A percentile compares a stretch with the other conserved stretches of the same genome.
phyloP scores from a whole-genome alignment of 2,888 invertebrate species.

The Galerucella nymphaeae region DNA sequence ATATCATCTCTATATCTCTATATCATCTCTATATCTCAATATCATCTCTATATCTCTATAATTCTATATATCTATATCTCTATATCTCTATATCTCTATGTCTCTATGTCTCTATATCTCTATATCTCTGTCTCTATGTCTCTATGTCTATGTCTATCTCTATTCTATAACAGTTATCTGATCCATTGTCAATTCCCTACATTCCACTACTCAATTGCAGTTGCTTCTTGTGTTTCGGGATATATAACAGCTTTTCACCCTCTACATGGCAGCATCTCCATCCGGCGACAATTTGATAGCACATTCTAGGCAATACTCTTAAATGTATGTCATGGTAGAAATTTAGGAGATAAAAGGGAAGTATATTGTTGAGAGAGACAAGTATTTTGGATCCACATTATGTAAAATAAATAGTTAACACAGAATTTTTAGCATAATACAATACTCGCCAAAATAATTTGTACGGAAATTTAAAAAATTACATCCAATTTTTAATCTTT shows the following conservation, averaged over 20 bases:
- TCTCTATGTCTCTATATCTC: no score
- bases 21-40: no score
- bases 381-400: background rate
- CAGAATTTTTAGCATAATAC: no score
- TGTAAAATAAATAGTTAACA: background rate
- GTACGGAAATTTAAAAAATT: no score
- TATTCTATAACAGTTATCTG: slow-evolving; percentile 12
- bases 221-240: slow-evolving; percentile 24
- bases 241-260: slow-evolving; percentile 31
- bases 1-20: no score
- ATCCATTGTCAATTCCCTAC: slow-evolving; percentile 26
- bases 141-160: background rate
- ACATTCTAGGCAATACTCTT: slow-evolving; percentile 17
- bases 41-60: no score
- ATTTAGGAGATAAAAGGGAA: background rate
- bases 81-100: no score
- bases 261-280: slow-evolving; percentile 26
- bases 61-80: no score
- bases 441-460: no score
- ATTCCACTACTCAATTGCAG: slow-evolving; percentile 4
- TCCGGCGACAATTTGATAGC: slow-evolving; percentile 33
- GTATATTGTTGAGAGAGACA: background rate
- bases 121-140: no score
- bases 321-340: slow-evolving; percentile 26
- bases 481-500: no score